These are phyloP conservation scores for Anhinga rufa DNA, from an alignment of 2,113 vertebrate genomes.

Conservation along the genomic window DNA sequence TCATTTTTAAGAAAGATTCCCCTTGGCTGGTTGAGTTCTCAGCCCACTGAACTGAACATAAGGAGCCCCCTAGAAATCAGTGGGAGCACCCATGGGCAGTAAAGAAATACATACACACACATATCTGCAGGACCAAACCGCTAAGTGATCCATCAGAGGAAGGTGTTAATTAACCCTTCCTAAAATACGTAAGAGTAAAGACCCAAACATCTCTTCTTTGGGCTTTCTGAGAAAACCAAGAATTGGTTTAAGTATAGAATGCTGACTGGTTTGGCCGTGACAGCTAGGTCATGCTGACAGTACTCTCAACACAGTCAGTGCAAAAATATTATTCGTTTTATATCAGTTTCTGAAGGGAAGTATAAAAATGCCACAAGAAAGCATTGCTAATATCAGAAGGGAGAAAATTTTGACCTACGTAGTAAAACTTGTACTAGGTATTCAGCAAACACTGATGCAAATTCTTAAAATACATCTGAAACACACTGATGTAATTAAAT, in stretches of 20 bases:
- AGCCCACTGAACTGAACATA: not conserved
- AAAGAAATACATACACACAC: not conserved
- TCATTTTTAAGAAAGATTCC: not conserved
- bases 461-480: not conserved
- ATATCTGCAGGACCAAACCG: not conserved
- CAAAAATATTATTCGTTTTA: not conserved
- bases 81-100: not conserved
- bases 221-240: not conserved
- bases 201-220: not conserved
- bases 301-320: not conserved
- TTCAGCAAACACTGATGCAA: not conserved
- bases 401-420: rapidly evolving
- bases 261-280: too few relatives aligned
- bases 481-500: rapidly evolving
- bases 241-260: not conserved
- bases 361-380: not conserved
- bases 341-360: not conserved
- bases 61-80: not conserved
- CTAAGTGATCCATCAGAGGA: not conserved
- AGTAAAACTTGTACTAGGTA: rapidly evolving
- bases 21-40: not conserved
- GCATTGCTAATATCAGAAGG: not conserved
- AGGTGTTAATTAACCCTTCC: not conserved
- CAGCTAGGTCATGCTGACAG: not conserved
- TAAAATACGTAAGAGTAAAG: not conserved